phyloP scores from a whole-genome alignment of 2,888 invertebrate species.

The Campaea margaritaria region DNA sequence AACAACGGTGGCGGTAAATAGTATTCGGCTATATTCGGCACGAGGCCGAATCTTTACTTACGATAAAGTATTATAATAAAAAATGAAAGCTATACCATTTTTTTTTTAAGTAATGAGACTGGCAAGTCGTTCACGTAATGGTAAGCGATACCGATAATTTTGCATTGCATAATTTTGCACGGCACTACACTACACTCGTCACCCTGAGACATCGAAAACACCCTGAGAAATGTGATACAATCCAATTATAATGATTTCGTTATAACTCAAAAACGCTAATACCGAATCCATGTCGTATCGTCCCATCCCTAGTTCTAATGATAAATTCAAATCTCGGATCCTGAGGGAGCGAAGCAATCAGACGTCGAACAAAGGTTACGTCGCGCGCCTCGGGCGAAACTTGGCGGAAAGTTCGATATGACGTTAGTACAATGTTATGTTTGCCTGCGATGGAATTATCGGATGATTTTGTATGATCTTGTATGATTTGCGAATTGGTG shows the following conservation, averaged over 20 bases:
- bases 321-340: conserved; percentile 80
- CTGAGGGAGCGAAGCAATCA: conserved; percentile 78
- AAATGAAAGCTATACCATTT: too few species aligned
- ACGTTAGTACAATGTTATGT: conserved; percentile 13
- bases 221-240: too few species aligned
- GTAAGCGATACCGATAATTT: too few species aligned
- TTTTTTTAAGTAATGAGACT: too few species aligned
- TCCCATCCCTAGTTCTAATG: conserved; percentile 60
- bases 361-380: conserved; percentile 73
- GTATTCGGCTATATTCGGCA: conserved; percentile 1
- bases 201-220: too few species aligned
- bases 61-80: too few species aligned
- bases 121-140: too few species aligned
- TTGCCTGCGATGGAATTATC: conserved; percentile 14
- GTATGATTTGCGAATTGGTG: conserved; percentile 3
- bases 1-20: neutral
- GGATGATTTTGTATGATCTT: conserved; percentile 9
- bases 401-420: conserved; percentile 16
- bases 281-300: neutral
- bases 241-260: neutral
- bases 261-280: neutral
- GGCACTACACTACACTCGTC: too few species aligned
- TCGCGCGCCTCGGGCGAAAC: conserved; percentile 46
- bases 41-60: conserved; percentile 6
- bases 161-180: too few species aligned